These are phyloP conservation scores for Cuculus canorus DNA, from an alignment of 2,797 vertebrate genomes.

Conservation along the genomic window DNA sequence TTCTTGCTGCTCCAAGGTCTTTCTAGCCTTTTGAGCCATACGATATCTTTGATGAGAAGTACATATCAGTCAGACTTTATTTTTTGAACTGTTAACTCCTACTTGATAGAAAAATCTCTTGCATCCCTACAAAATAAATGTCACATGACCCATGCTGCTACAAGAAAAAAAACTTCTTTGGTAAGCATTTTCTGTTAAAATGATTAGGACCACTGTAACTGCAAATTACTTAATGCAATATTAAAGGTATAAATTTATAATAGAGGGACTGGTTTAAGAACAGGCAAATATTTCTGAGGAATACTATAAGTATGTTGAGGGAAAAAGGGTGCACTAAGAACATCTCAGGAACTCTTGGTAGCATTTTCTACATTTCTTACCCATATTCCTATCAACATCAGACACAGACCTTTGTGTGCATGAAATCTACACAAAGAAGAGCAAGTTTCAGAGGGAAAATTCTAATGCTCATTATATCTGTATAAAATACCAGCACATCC, in stretches of 20 bases:
- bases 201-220: neutral
- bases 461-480: neutral
- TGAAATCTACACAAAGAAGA: neutral
- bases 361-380: neutral
- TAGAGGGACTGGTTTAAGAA: neutral
- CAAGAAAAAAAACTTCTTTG: neutral
- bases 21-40: neutral
- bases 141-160: neutral
- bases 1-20: neutral
- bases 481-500: neutral
- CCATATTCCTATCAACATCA: neutral
- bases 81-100: neutral
- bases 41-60: neutral
- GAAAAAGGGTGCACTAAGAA: neutral
- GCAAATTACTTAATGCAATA: neutral
- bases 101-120: neutral
- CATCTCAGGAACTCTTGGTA: neutral
- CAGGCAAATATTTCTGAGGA: neutral
- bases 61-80: neutral
- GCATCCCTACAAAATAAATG: neutral
- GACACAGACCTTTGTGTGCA: neutral
- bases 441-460: neutral
- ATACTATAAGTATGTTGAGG: neutral
- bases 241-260: neutral
- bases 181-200: neutral